Evolutionary conservation across 2,797 vertebrate species (phyloP).

Genomic region (Clarias pachynema): DNA sequence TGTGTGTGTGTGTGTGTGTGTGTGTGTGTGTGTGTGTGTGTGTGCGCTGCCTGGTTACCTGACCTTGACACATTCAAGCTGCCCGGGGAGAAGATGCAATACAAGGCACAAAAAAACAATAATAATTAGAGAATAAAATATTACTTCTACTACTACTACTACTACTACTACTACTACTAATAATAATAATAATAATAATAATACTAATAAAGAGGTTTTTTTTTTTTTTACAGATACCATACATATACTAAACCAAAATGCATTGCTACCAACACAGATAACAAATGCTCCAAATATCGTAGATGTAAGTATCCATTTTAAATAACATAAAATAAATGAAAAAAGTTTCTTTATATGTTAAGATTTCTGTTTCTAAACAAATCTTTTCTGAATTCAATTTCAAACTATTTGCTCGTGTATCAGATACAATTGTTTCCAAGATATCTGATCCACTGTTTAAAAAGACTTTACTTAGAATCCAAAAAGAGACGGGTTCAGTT

Average conservation of each 20-base stretch:
- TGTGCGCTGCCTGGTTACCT: not conserved
- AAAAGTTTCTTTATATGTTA: not conserved
- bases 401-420: not conserved
- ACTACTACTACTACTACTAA: not conserved
- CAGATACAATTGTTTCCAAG: not conserved
- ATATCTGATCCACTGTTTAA: not conserved
- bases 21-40: conserved; percentile 23
- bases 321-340: not conserved
- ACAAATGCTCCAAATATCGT: too few species aligned
- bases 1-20: conserved; percentile 18
- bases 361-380: not conserved
- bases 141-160: not conserved
- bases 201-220: too few species aligned
- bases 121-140: not conserved
- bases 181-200: not conserved
- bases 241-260: too few species aligned
- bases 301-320: not conserved
- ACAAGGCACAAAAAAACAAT: not conserved
- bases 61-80: not conserved
- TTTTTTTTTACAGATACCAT: too few species aligned
- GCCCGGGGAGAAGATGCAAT: not conserved
- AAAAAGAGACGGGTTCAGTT: not conserved
- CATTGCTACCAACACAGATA: too few species aligned
- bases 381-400: not conserved
- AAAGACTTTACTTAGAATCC: not conserved